A percentile compares a stretch with the other conserved stretches of the same genome.
phyloP scores from a whole-genome alignment of 2,797 vertebrate species.

The Poeciliopsis paucimaculata region DNA sequence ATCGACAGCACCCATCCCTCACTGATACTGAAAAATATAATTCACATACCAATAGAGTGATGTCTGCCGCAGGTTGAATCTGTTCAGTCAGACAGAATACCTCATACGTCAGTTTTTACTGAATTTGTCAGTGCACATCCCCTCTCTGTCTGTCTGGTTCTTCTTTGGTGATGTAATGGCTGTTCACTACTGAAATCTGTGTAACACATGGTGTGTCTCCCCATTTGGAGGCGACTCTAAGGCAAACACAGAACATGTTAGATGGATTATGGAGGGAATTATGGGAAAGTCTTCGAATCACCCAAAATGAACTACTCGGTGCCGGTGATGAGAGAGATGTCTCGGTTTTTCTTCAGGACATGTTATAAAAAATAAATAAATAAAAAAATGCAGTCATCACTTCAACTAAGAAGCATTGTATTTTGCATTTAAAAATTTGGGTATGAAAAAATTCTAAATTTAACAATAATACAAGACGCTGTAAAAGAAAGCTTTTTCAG shows the following conservation, averaged over 20 bases:
- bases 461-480: neutral
- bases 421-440: neutral
- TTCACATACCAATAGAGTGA: conserved; percentile 14
- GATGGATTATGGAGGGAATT: neutral
- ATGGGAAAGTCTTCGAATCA: neutral
- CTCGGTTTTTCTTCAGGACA: neutral
- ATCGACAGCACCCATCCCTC: neutral
- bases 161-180: neutral
- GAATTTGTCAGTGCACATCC: neutral
- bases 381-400: neutral
- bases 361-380: neutral
- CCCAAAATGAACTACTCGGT: neutral
- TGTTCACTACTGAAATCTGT: neutral
- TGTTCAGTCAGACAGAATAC: conserved; percentile 32
- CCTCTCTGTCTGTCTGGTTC: neutral
- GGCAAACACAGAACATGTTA: neutral
- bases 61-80: conserved; percentile 42
- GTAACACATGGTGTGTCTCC: neutral
- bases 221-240: neutral
- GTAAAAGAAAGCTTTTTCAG: neutral
- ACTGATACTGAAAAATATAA: conserved; percentile 23
- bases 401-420: neutral
- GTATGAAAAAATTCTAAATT: neutral
- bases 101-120: conserved; percentile 22
- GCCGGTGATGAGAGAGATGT: neutral